Evolutionary conservation across 2,113 vertebrate species (phyloP), one percentile per base, ranked within the genome.

Genomic region (Siniperca chuatsi): DNA sequence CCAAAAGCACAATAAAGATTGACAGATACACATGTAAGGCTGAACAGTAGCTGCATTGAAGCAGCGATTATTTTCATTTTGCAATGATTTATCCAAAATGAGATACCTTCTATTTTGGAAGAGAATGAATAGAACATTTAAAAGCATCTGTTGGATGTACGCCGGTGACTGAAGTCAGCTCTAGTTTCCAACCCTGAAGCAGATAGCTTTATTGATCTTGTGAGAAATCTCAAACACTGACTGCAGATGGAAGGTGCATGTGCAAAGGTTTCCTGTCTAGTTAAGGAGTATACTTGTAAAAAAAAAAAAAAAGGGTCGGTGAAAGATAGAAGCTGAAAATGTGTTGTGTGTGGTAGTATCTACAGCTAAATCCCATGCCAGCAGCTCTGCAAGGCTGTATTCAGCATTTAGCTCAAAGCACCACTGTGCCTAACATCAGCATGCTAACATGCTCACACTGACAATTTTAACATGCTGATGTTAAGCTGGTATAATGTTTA

Each of bases 21-120:
- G 90, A 81, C 71, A 85, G 79, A 84, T 74, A 78, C 62, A 66
- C 58, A 70, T 58, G 52, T 55, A 64, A 57, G 48, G 60, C 48
- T 44, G 20, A 86, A 79, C 81, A 84, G 86, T 54, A 86, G 83
- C 89, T 42, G 68, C 40, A 83, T 69, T 78, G 29, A 81, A 20
- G 50, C 10, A 21, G 64, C 7, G 1, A 66, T 80, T 79, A 66
- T 72, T 68, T 79, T 35, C 33, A 42, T 78, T 81, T 75, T 79
- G 69, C 18, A 48, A 20, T 1, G 7, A 46, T 75, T 85, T 50
- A 35, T 64, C 1, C 40, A 65, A 57, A 87, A 33, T 44, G 6
- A 48, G 1, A 62, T 48, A n/a, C 46, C 9, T 5, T 48, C 4
- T 15, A 18, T 50, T 75, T 78, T 75, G 50, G 60, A 71, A 55